Conservation (phyloP, 92 coral and sea anemone species). For the Palythoa grandiflora region DNA sequence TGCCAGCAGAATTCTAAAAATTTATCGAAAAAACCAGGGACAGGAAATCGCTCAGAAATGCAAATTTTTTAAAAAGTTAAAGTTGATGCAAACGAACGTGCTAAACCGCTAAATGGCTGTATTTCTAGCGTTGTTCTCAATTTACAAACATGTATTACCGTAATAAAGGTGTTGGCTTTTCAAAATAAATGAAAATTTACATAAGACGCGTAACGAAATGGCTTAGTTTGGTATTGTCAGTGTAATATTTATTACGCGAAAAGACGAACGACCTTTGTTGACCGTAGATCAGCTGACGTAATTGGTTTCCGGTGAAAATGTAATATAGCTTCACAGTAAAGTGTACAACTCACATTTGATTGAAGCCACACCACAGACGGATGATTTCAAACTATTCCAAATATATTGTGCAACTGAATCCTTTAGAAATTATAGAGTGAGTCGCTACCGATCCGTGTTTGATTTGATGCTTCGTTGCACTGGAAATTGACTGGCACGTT, state of each 20-base stretch:
- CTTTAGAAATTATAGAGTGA: neutral
- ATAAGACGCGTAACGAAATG: neutral
- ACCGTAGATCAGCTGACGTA: neutral
- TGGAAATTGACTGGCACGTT: neutral
- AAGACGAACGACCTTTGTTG: neutral
- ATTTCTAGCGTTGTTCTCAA: slow-evolving; percentile 1
- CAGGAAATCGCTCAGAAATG: neutral
- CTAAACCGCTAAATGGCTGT: neutral
- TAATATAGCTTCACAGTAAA: slow-evolving; percentile 18
- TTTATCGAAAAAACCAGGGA: neutral
- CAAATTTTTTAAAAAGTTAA: neutral
- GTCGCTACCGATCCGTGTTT: neutral
- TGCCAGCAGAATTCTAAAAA: neutral
- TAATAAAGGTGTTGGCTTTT: neutral
- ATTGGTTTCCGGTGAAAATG: slow-evolving; percentile 4
- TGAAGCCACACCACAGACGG: neutral
- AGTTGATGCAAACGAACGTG: neutral
- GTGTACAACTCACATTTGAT: neutral
- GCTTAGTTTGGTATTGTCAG: neutral
- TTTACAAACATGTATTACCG: too few species aligned
- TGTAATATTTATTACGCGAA: neutral
- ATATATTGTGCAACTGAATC: slow-evolving; percentile 2
- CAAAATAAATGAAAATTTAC: neutral
- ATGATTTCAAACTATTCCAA: neutral
- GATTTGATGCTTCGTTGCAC: neutral